Conservation (phyloP, 2,797 vertebrate species). For the Enoplosus armatus region DNA sequence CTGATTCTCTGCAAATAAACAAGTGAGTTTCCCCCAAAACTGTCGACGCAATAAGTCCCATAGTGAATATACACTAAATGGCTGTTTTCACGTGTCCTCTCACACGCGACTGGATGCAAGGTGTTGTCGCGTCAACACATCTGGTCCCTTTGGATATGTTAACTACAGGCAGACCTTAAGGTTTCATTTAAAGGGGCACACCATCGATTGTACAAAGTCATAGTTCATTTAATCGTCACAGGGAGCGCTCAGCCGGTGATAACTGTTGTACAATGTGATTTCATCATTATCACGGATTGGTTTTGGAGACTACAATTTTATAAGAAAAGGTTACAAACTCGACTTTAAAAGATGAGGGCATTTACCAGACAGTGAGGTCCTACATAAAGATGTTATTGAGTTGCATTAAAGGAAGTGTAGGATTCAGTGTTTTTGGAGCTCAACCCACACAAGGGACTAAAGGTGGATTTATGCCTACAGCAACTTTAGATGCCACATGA, state of each 20-base stretch:
- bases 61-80: conserved; percentile 3
- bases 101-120: background rate
- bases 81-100: conserved; percentile 18
- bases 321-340: background rate
- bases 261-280: conserved; percentile 3
- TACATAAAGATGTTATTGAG: background rate
- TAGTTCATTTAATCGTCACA: background rate
- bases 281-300: background rate
- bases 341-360: background rate
- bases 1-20: conserved; percentile 19
- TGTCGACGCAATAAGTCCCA: background rate
- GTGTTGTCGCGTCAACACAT: background rate
- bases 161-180: background rate
- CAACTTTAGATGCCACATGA: no score
- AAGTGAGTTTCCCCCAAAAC: conserved; percentile 18
- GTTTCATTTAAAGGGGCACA: conserved; percentile 22
- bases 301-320: background rate
- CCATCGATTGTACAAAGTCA: background rate
- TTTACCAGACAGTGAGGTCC: background rate
- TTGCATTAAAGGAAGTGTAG: background rate
- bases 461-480: background rate
- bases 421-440: background rate
- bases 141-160: background rate
- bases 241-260: conserved; percentile 1
- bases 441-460: background rate